These are phyloP conservation scores for Pentamera pediparva DNA, from an alignment of 53 echinoderm and acorn worm species.

Conservation along the genomic window DNA sequence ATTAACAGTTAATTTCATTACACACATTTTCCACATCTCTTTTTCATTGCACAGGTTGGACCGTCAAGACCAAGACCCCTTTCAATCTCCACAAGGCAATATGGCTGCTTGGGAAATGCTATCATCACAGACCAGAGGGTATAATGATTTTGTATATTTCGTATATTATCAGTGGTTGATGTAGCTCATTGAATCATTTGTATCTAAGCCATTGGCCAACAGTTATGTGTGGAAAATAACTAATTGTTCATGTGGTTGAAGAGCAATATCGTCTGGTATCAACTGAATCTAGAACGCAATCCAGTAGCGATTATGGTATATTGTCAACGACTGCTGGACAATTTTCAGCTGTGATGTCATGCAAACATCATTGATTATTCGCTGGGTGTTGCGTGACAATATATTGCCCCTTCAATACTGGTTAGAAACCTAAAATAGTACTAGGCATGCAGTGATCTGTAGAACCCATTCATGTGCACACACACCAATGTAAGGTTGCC, in stretches of 20 bases:
- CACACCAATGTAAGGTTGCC: too few species aligned
- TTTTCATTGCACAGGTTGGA: slow-evolving; percentile 69
- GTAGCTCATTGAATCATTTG: neutral
- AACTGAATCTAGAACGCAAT: neutral
- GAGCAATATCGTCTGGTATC: neutral
- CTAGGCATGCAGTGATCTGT: too few species aligned
- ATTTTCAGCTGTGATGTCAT: too few species aligned
- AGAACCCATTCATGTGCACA: too few species aligned
- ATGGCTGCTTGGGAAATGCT: slow-evolving; percentile 83
- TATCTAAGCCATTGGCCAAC: neutral
- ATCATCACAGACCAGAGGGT: slow-evolving; percentile 87
- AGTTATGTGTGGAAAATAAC: neutral
- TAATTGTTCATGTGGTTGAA: neutral
- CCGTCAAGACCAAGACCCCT: slow-evolving; percentile 80
- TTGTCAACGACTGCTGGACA: too few species aligned
- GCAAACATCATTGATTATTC: too few species aligned
- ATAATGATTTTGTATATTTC: neutral
- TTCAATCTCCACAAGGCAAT: slow-evolving; percentile 84
- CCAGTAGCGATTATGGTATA: too few species aligned
- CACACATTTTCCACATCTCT: neutral
- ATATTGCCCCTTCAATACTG: too few species aligned
- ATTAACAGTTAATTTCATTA: too few species aligned
- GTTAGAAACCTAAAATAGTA: too few species aligned
- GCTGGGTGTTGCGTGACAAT: too few species aligned
- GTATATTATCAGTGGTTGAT: neutral